A percentile compares a stretch with the other conserved stretches of the same genome.
phyloP scores from a whole-genome alignment of 2,113 vertebrate species.

The Aythya baeri region DNA sequence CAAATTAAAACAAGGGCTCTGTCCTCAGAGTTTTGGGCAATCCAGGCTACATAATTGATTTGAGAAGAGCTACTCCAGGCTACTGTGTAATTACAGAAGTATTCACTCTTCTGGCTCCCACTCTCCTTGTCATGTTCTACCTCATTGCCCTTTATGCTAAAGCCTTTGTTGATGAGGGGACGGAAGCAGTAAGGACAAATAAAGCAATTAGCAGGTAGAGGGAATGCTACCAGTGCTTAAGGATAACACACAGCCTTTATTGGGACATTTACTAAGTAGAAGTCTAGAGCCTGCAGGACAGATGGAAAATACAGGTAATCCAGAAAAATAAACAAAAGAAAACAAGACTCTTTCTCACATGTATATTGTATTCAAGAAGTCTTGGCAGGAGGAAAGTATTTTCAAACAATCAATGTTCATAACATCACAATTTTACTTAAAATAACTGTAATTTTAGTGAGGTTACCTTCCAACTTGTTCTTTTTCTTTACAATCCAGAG shows the following conservation, averaged over 20 bases:
- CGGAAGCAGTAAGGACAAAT: slow-evolving; percentile 81
- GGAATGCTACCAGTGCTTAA: slow-evolving; percentile 76
- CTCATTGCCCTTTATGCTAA: slow-evolving; percentile 85
- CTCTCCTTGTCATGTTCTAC: slow-evolving; percentile 81
- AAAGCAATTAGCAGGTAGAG: slow-evolving; percentile 85
- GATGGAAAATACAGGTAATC: slow-evolving; percentile 45
- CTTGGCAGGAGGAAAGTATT: not conserved
- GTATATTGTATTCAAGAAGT: not conserved
- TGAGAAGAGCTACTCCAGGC: slow-evolving; percentile 82
- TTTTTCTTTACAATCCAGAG: not conserved
- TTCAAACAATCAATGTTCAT: not conserved
- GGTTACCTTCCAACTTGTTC: not conserved
- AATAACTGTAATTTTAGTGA: not conserved
- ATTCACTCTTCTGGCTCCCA: slow-evolving; percentile 81
- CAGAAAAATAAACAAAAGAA: slow-evolving; percentile 3
- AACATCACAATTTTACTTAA: not conserved
- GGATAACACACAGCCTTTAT: slow-evolving; percentile 66
- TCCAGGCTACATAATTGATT: slow-evolving; percentile 84
- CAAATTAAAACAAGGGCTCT: slow-evolving; percentile 75
- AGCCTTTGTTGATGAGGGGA: slow-evolving; percentile 81
- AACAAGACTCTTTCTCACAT: not conserved
- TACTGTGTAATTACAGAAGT: slow-evolving; percentile 85
- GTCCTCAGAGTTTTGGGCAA: slow-evolving; percentile 79
- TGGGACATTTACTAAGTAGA: slow-evolving; percentile 63
- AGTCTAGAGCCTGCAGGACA: slow-evolving; percentile 68